A percentile compares a stretch with the other conserved stretches of the same genome.
Conservation (phyloP, 2,113 vertebrate species). For the Hyperopisus bebe region DNA sequence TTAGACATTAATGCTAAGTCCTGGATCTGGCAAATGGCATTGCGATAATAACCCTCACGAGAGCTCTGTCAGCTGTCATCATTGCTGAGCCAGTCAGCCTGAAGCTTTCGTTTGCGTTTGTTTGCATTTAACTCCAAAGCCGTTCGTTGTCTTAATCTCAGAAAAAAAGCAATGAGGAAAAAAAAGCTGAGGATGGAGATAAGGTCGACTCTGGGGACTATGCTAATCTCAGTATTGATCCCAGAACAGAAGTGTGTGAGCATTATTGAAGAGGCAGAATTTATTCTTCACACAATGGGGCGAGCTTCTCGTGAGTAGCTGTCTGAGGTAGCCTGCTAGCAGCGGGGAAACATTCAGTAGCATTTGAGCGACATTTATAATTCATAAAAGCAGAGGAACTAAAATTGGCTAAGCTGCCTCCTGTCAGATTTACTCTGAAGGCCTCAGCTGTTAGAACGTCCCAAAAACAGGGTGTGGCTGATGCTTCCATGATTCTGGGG, state of each 20-base stretch:
- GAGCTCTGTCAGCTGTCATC: background rate
- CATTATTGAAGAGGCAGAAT: background rate
- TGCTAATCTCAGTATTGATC: background rate
- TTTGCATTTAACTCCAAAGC: background rate
- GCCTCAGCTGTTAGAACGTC: background rate
- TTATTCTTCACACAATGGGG: background rate
- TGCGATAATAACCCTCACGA: background rate
- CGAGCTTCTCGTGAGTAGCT: background rate
- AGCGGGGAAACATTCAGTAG: background rate
- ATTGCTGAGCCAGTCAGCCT: background rate
- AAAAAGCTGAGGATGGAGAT: background rate
- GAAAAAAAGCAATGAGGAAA: background rate
- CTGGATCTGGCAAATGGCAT: background rate
- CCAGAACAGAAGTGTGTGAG: background rate
- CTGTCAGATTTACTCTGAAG: background rate
- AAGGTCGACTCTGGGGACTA: background rate
- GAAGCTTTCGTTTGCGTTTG: background rate
- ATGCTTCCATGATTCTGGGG: background rate
- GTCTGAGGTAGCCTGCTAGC: background rate
- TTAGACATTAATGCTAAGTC: background rate
- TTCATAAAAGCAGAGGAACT: background rate
- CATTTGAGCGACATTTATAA: background rate
- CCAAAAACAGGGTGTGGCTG: background rate
- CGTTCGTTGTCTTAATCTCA: background rate
- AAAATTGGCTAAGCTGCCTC: background rate